Percentiles rank a stretch among this genome's conserved stretches.
phyloP scores from a whole-genome alignment of 2,113 vertebrate species.

The Oostethus manadensis region DNA sequence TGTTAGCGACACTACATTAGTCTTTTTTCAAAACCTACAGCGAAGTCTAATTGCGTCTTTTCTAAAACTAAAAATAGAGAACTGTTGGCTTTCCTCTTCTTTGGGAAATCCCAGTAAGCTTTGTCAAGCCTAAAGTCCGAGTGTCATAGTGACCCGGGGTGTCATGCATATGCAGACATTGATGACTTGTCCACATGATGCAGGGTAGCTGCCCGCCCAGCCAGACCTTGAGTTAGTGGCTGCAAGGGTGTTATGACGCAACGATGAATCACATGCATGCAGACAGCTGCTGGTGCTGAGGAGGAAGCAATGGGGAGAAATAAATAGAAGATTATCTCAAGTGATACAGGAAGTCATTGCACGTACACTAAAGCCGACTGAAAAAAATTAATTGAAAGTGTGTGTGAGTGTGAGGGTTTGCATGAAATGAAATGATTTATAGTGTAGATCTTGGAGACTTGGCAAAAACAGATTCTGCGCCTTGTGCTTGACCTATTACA shows the following conservation, averaged over 20 bases:
- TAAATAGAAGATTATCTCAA: slow-evolving; percentile 33
- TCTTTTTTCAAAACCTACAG: too few species aligned
- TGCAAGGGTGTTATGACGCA: slow-evolving; percentile 27
- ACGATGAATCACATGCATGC: slow-evolving; percentile 35
- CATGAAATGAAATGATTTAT: slow-evolving; percentile 29
- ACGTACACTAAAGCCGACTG: slow-evolving; percentile 32
- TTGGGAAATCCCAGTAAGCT: too few species aligned
- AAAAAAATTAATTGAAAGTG: neutral
- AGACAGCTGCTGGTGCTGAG: slow-evolving; percentile 5
- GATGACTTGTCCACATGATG: slow-evolving; percentile 22
- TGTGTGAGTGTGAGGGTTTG: slow-evolving; percentile 8
- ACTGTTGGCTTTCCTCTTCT: too few species aligned
- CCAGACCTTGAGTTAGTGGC: slow-evolving; percentile 13
- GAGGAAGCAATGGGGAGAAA: slow-evolving; percentile 13
- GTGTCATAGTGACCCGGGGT: neutral
- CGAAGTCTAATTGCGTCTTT: too few species aligned
- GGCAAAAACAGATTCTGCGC: slow-evolving; percentile 14
- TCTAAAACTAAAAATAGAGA: too few species aligned
- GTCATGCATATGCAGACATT: slow-evolving; percentile 8
- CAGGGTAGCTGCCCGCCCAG: slow-evolving; percentile 17
- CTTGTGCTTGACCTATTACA: slow-evolving; percentile 5
- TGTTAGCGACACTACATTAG: too few species aligned
- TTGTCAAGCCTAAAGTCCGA: too few species aligned
- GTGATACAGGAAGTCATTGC: slow-evolving; percentile 35
- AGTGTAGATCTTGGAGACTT: slow-evolving; percentile 33